Evolutionary conservation across 2,113 vertebrate species (phyloP).

Genomic region (Rhipidura dahli): DNA sequence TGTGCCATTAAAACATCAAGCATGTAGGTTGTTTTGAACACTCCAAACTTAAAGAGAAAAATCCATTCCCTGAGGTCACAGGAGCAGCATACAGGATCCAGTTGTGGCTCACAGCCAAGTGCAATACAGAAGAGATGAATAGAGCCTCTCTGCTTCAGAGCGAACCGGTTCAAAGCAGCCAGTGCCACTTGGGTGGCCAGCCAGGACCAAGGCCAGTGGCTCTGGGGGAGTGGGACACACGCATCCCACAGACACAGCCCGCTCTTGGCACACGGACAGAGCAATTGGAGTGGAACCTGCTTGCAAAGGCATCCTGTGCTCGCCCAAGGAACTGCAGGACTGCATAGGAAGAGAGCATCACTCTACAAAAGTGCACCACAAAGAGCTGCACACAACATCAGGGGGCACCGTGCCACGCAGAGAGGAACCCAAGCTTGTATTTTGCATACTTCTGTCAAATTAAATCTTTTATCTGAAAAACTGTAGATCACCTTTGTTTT

Average conservation of each 20-base stretch:
- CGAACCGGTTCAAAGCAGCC: not conserved
- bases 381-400: not conserved
- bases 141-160: not conserved
- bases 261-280: accelerated
- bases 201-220: not conserved
- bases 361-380: not conserved
- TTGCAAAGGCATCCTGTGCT: not conserved
- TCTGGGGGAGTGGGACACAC: accelerated
- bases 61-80: not conserved
- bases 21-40: not conserved
- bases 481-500: not conserved
- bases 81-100: not conserved
- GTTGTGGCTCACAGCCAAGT: accelerated
- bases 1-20: not conserved
- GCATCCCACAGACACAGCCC: not conserved
- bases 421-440: not conserved
- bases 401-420: not conserved
- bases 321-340: not conserved
- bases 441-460: not conserved
- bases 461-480: not conserved
- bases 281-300: not conserved
- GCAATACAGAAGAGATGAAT: not conserved
- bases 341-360: not conserved
- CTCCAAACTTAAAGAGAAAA: not conserved
- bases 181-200: not conserved